These are phyloP conservation scores for Myxocyprinus asiaticus DNA, from an alignment of 2,113 vertebrate genomes.

Conservation along the genomic window DNA sequence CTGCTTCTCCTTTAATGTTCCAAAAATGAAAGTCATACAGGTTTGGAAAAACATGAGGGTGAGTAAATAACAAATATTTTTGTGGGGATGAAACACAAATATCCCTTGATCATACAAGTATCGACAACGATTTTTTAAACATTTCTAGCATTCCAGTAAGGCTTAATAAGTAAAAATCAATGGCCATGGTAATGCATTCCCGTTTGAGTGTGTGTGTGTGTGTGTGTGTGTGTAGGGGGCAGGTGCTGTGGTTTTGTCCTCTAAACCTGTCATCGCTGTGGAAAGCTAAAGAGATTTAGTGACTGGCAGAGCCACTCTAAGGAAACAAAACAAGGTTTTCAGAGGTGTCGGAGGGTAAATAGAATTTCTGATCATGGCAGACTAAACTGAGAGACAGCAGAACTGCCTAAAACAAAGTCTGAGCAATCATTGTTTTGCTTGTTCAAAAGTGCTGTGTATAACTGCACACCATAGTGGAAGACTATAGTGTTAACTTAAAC, in stretches of 20 bases:
- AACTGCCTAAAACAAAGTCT: slow-evolving; percentile 1
- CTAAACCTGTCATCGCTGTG: slow-evolving; percentile 23
- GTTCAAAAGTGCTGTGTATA: too few species aligned
- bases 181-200: background rate
- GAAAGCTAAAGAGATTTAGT: slow-evolving; percentile 39
- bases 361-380: slow-evolving; percentile 45
- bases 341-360: slow-evolving; percentile 39
- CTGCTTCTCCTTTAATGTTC: too few species aligned
- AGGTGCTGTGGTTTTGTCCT: slow-evolving; percentile 27
- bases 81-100: too few species aligned
- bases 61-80: too few species aligned
- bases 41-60: too few species aligned
- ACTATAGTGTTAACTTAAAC: too few species aligned
- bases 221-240: background rate
- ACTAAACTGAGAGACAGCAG: slow-evolving; percentile 25
- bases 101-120: background rate
- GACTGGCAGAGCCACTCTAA: slow-evolving; percentile 34
- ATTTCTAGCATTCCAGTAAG: background rate
- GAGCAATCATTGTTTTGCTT: background rate
- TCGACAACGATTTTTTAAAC: background rate
- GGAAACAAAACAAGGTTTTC: slow-evolving; percentile 24
- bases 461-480: too few species aligned
- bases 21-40: too few species aligned
- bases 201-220: slow-evolving; percentile 1
- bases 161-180: slow-evolving; percentile 20